Percentiles rank a stretch among this genome's conserved stretches.
phyloP scores from a whole-genome alignment of 2,888 invertebrate species.

The Adineta ricciae region DNA sequence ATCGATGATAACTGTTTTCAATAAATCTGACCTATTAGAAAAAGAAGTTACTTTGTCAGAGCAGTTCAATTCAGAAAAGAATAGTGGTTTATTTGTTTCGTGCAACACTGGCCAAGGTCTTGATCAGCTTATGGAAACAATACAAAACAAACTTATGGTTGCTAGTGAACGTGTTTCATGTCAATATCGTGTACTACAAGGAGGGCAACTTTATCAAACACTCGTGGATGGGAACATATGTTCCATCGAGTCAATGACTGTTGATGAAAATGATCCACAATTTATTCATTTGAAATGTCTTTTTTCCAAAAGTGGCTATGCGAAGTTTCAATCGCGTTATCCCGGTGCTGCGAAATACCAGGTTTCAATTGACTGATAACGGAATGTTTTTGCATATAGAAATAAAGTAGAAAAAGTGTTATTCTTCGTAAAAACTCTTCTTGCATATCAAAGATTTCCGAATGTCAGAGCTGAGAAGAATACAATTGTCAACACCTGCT shows the following conservation, averaged over 20 bases:
- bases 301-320: not conserved
- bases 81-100: conserved; percentile 48
- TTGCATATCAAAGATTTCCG: no score
- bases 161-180: not conserved
- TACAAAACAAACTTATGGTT: conserved; percentile 55
- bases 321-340: not conserved
- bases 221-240: not conserved
- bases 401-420: no score
- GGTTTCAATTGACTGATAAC: not conserved
- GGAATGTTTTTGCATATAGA: no score
- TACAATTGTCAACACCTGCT: no score
- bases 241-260: not conserved
- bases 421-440: no score
- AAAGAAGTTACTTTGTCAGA: conserved; percentile 17
- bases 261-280: conserved; percentile 2
- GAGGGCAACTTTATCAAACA: not conserved
- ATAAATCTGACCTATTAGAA: conserved; percentile 61
- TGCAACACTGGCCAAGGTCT: conserved; percentile 54
- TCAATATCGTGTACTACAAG: conserved; percentile 16
- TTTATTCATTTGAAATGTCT: not conserved
- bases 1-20: conserved; percentile 62
- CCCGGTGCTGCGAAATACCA: not conserved
- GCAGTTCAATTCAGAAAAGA: conserved; percentile 19
- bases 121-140: conserved; percentile 47
- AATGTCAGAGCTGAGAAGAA: no score